Conservation (phyloP, 1,140 invertebrate species). For the Meloidogyne exigua region DNA sequence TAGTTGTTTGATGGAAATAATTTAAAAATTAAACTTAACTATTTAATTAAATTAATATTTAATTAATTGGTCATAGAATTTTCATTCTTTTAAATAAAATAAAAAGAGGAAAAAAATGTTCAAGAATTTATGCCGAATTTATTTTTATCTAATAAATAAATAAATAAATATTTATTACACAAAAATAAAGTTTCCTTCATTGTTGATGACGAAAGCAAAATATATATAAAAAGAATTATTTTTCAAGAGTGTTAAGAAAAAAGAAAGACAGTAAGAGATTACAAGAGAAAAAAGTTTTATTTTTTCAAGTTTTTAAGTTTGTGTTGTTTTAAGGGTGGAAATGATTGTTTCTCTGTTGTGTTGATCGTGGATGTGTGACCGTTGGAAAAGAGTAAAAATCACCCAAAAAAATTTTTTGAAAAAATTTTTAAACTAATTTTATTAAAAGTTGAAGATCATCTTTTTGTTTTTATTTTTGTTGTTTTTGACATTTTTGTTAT, state of each 20-base stretch:
- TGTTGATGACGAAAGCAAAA: slow-evolving; percentile 1
- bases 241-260: neutral
- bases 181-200: neutral
- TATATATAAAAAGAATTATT: neutral
- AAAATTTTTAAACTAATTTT: neutral
- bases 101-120: neutral
- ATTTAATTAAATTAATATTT: too few species aligned
- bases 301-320: neutral
- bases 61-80: neutral
- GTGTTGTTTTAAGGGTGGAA: neutral
- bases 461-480: neutral
- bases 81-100: neutral
- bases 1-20: too few species aligned
- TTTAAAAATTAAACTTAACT: too few species aligned
- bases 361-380: slow-evolving; percentile 3
- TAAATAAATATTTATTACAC: neutral
- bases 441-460: slow-evolving; percentile 2
- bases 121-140: slow-evolving; percentile 4
- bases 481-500: neutral
- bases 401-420: neutral
- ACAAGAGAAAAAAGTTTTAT: neutral
- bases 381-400: slow-evolving; percentile 2
- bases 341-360: neutral
- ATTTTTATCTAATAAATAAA: neutral
- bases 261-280: neutral